A percentile compares a stretch with the other conserved stretches of the same genome.
phyloP scores from a whole-genome alignment of 2,113 vertebrate species.

The Corythoichthys haematopterus region DNA sequence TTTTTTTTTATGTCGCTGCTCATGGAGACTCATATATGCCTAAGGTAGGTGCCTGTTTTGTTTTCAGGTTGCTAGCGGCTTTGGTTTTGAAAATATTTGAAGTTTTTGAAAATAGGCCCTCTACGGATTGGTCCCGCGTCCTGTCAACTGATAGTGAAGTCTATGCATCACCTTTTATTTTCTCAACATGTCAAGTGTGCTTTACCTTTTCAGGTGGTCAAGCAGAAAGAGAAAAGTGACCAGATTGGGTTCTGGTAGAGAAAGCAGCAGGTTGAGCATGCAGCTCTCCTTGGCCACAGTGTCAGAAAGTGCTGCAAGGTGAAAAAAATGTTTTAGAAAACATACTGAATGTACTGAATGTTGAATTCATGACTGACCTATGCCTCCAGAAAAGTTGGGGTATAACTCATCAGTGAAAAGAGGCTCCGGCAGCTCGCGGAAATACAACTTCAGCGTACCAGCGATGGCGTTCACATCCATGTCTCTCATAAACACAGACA shows the following conservation, averaged over 20 bases:
- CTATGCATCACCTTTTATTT: no score
- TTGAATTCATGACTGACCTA: slow-evolving; percentile 72
- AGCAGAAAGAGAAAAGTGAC: slow-evolving; percentile 93
- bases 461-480: slow-evolving; percentile 98
- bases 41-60: no score
- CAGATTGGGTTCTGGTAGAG: slow-evolving; percentile 91
- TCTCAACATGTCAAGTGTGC: not conserved
- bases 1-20: no score
- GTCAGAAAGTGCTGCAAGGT: slow-evolving; percentile 83
- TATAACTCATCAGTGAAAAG: slow-evolving; percentile 94
- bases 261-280: slow-evolving; percentile 92
- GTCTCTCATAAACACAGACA: slow-evolving; percentile 94
- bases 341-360: not conserved
- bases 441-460: slow-evolving; percentile 92
- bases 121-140: no score
- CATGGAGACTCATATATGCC: no score
- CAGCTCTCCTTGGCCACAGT: slow-evolving; percentile 96
- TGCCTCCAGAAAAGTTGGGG: slow-evolving; percentile 92
- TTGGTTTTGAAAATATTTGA: no score
- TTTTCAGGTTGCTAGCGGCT: no score
- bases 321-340: not conserved
- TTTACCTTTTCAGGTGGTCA: slow-evolving; percentile 94
- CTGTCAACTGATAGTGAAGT: no score
- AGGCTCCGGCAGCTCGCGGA: slow-evolving; percentile 92
- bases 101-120: no score